Conservation (phyloP, 2,113 vertebrate genomes). For the Hemibagrus wyckioides region DNA sequence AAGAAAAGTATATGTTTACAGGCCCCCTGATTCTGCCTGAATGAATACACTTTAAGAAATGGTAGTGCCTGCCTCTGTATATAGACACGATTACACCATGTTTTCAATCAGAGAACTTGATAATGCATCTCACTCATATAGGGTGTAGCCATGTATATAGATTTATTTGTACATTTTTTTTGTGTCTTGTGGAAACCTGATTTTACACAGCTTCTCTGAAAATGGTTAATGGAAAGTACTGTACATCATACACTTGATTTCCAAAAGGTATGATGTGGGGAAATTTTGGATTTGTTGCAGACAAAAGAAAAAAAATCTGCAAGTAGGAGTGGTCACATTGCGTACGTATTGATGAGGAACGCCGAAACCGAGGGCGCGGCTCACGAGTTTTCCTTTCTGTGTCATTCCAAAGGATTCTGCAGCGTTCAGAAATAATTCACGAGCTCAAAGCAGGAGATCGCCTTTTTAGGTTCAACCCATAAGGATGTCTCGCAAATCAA, state of each 20-base stretch:
- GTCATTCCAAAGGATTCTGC: conserved; percentile 19
- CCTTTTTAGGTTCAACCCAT: conserved; percentile 11
- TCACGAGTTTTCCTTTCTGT: neutral
- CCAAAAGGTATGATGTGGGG: conserved; percentile 8
- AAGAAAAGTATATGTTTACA: conserved; percentile 17
- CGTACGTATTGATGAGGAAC: neutral
- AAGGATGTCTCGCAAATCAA: conserved; percentile 30
- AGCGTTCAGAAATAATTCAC: neutral
- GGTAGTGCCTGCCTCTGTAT: conserved; percentile 53
- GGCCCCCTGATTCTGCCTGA: conserved; percentile 24
- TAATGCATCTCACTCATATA: conserved; percentile 43
- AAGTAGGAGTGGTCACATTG: neutral
- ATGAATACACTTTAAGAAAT: conserved; percentile 30
- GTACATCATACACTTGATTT: conserved; percentile 52
- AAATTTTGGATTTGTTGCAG: conserved; percentile 16
- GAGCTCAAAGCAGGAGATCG: conserved; percentile 18
- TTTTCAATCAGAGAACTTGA: conserved; percentile 37
- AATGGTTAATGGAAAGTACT: conserved; percentile 55
- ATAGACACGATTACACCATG: conserved; percentile 44
- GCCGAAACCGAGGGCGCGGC: neutral
- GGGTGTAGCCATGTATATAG: conserved; percentile 63
- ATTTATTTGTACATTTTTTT: conserved; percentile 65
- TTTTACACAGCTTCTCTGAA: conserved; percentile 46
- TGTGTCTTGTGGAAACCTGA: conserved; percentile 36
- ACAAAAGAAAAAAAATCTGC: neutral